These are phyloP conservation scores for Drosophila affinis DNA, from an alignment of 2,888 invertebrate genomes.

Conservation along the genomic window DNA sequence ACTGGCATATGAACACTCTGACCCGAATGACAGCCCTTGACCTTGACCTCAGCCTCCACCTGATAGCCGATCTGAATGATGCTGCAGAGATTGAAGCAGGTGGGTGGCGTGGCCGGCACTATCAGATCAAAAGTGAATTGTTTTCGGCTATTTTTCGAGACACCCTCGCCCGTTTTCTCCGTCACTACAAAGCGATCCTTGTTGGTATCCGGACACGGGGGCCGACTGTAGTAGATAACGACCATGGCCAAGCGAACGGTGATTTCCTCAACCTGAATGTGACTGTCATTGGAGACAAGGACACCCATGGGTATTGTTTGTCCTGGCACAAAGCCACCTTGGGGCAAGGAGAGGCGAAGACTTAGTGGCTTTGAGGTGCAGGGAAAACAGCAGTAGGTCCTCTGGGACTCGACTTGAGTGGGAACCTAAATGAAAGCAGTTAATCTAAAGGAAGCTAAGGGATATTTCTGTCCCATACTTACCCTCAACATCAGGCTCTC, in stretches of 20 bases:
- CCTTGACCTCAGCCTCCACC: slow-evolving; percentile 74
- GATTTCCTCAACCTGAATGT: slow-evolving; percentile 83
- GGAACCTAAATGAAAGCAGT: slow-evolving; percentile 62
- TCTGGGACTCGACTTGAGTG: slow-evolving; percentile 57
- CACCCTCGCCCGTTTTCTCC: slow-evolving; percentile 62
- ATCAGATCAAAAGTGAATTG: slow-evolving; percentile 67
- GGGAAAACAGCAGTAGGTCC: slow-evolving; percentile 78
- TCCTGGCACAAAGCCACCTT: slow-evolving; percentile 81
- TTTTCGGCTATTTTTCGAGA: slow-evolving; percentile 63
- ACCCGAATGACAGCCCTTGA: slow-evolving; percentile 71
- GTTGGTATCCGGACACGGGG: slow-evolving; percentile 50
- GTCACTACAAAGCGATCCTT: slow-evolving; percentile 69
- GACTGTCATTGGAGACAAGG: slow-evolving; percentile 86
- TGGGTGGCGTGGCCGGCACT: slow-evolving; percentile 81
- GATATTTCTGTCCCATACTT: slow-evolving; percentile 16
- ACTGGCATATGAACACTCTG: slow-evolving; percentile 73
- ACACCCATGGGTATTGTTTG: slow-evolving; percentile 79
- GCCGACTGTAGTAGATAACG: slow-evolving; percentile 67
- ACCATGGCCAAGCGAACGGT: slow-evolving; percentile 72
- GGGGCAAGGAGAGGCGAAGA: slow-evolving; percentile 73
- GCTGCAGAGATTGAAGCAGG: slow-evolving; percentile 76
- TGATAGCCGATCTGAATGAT: slow-evolving; percentile 80
- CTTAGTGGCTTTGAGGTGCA: slow-evolving; percentile 72
- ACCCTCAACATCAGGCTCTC: slow-evolving; percentile 58
- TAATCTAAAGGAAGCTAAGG: background rate